Evolutionary conservation across 2,797 vertebrate species (phyloP).

Genomic region (Furcifer pardalis): DNA sequence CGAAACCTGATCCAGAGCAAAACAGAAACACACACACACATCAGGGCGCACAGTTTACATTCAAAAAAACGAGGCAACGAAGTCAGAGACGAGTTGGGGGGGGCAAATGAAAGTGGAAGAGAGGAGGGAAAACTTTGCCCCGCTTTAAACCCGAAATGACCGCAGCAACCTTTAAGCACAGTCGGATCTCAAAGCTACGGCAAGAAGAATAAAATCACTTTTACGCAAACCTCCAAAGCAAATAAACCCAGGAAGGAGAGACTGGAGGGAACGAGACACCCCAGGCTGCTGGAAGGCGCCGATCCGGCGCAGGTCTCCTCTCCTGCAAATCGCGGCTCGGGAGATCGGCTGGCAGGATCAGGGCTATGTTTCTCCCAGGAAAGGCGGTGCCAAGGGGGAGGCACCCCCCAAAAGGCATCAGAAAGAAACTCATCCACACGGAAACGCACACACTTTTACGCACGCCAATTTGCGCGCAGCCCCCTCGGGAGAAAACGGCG

Average conservation of each 20-base stretch:
- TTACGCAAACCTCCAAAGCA: background rate
- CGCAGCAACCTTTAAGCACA: too few species aligned
- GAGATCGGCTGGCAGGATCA: too few species aligned
- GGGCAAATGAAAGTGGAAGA: too few species aligned
- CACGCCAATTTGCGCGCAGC: too few species aligned
- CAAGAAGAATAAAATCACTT: background rate
- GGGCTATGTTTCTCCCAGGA: background rate
- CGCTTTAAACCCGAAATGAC: background rate
- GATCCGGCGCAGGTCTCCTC: background rate
- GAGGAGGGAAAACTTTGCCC: background rate
- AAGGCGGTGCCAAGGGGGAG: background rate
- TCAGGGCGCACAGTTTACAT: background rate
- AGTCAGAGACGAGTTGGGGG: too few species aligned
- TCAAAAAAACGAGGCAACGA: too few species aligned
- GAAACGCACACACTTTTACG: too few species aligned
- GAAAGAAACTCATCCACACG: too few species aligned
- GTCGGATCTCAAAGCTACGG: background rate
- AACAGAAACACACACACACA: background rate
- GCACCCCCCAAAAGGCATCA: too few species aligned
- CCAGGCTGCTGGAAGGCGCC: background rate
- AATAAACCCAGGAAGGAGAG: background rate
- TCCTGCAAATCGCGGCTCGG: background rate
- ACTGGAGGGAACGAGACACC: too few species aligned
- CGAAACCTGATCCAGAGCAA: constrained; percentile 19
- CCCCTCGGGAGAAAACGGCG: background rate